phyloP scores from a whole-genome alignment of 1,140 invertebrate species.

The Propsilocerus akamusi region DNA sequence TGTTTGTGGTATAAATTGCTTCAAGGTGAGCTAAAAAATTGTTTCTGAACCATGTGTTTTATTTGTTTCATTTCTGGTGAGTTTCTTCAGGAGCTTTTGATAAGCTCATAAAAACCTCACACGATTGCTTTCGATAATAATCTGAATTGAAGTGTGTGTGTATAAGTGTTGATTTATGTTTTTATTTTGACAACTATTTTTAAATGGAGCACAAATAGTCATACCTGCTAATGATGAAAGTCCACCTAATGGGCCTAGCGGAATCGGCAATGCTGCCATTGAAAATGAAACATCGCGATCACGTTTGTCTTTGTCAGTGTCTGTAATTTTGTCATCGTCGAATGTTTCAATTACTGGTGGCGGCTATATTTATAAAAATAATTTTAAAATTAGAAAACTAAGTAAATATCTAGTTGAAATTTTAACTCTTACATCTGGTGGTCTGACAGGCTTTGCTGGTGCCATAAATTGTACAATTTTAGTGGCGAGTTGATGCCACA shows the following conservation, averaged over 20 bases:
- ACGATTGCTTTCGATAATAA: background rate
- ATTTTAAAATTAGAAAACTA: slow-evolving; percentile 3
- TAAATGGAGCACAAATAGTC: background rate
- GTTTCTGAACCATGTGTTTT: background rate
- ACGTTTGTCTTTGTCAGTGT: slow-evolving; percentile 41
- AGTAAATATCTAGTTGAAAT: background rate
- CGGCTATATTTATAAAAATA: slow-evolving; percentile 19
- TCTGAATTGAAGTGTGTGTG: background rate
- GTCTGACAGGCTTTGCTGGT: slow-evolving; percentile 48
- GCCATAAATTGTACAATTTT: slow-evolving; percentile 62
- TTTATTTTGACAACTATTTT: background rate
- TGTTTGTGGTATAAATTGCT: background rate
- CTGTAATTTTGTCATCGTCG: slow-evolving; percentile 36
- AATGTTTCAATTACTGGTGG: slow-evolving; percentile 35
- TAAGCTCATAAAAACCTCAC: background rate
- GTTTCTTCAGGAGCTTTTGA: background rate
- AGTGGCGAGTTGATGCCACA: slow-evolving; percentile 82
- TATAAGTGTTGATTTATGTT: background rate
- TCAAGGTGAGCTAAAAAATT: background rate
- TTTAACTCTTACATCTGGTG: slow-evolving; percentile 45
- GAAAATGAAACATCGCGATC: slow-evolving; percentile 22
- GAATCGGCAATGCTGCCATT: slow-evolving; percentile 22
- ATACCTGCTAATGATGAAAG: slow-evolving; percentile 18
- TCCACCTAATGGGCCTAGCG: slow-evolving; percentile 20
- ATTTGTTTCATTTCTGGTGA: background rate